Evolutionary conservation across 2,797 vertebrate species (phyloP), one percentile per base, ranked within the genome.

Genomic region (Mallotus villosus): DNA sequence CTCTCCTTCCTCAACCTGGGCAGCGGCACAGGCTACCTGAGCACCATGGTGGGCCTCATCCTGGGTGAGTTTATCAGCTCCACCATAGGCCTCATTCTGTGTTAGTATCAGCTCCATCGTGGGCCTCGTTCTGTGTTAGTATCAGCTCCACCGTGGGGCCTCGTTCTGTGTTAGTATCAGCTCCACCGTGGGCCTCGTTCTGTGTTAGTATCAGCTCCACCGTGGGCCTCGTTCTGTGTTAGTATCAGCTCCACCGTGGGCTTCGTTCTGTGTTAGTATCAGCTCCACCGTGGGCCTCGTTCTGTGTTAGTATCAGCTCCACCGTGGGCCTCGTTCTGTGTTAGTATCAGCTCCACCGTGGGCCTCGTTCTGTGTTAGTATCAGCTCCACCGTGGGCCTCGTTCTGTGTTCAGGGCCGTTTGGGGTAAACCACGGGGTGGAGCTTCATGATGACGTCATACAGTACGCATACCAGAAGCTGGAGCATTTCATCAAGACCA

Each of bases 241-340:
- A 24, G 5, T 8, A 41, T 41, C 37, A 41, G 37, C 37, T 41
- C 37, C 37, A 41, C 37, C 11, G 11, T 41, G 37, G 37, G 9
- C 41, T 12, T 46, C 9, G 2, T 12, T 53, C 4, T 49, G 21
- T 27, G 6, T 25, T 62, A 0, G 29, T 25, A 46, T 46, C 12
- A 99, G 97, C 90, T 98, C 97, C 72, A 98, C 99, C 97, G 97
- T 97, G 65, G 97, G 97, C 68, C 96, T 99, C 82, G 96, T 98
- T 27, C 25, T 21, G 2, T 67, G 65, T 32, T 67, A 17, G 27
- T 12, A 65, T 74, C 77, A n/a, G 41, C 51, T 53, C 41, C n/a
- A 14, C n/a, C 2, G 12, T 21, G 19, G 53, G 16, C 5, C 14
- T 57, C 16, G 19, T 5, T 62, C 25, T 37, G 12, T 27, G 6